phyloP scores from a whole-genome alignment of 2,113 vertebrate species.

The Arenaria interpres region DNA sequence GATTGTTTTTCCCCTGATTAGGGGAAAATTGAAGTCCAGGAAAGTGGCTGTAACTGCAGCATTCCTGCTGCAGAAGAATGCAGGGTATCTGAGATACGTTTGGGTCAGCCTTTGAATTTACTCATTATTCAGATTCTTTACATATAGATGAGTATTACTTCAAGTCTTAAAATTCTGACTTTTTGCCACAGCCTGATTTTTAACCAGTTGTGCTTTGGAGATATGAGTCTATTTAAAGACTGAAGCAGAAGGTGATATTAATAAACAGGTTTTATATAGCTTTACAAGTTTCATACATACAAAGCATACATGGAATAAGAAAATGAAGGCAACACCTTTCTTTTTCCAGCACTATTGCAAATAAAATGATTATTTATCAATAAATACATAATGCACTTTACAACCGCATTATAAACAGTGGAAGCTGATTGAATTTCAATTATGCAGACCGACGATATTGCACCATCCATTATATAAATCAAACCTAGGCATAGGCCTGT shows the following conservation, averaged over 20 bases:
- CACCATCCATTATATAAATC: constrained; percentile 48
- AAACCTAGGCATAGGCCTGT: constrained; percentile 34
- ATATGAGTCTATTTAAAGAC: neutral
- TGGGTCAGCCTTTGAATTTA: neutral
- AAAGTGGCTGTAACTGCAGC: neutral
- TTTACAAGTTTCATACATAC: neutral
- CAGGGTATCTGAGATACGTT: neutral
- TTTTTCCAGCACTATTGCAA: neutral
- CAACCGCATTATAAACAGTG: constrained; percentile 12
- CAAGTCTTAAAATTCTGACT: neutral
- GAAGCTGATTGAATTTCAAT: constrained; percentile 57
- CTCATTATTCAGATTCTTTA: neutral
- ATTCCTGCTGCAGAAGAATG: neutral
- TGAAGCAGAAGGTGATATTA: neutral
- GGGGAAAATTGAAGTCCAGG: neutral
- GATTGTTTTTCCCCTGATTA: neutral
- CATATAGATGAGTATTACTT: neutral
- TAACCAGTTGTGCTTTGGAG: neutral
- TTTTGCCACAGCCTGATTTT: neutral
- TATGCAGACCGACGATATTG: neutral
- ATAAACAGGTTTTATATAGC: neutral
- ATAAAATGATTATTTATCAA: constrained; percentile 62
- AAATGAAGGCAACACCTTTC: neutral
- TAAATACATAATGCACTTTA: constrained; percentile 32
- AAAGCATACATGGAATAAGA: neutral